These are phyloP conservation scores for Palloptera scutellata DNA, from an alignment of 2,888 invertebrate species.

Conservation along the genomic window DNA sequence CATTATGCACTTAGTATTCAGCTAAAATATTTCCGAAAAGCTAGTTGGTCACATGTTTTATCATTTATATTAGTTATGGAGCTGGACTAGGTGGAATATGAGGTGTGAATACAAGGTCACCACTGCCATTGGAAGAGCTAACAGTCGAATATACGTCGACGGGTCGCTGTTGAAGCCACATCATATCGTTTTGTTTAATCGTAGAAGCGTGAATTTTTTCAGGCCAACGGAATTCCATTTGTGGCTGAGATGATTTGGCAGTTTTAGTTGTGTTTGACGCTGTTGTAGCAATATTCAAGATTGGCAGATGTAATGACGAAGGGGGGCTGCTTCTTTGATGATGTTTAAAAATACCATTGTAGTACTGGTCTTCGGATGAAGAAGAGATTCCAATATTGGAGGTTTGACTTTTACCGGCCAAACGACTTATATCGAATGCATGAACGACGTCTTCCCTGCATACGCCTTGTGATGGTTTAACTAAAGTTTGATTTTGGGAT, in stretches of 20 bases:
- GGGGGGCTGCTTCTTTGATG: conserved; percentile 37
- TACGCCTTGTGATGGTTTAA: conserved; percentile 27
- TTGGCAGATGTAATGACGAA: conserved; percentile 36
- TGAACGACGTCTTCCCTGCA: conserved; percentile 46
- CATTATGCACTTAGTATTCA: conserved; percentile 39
- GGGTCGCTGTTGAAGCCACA: conserved; percentile 57
- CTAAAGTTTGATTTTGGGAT: conserved; percentile 20
- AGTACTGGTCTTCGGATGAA: conserved; percentile 40
- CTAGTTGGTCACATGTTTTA: conserved; percentile 64
- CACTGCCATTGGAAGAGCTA: conserved; percentile 63
- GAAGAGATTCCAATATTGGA: conserved; percentile 54
- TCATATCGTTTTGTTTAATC: conserved; percentile 62
- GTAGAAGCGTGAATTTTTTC: conserved; percentile 64
- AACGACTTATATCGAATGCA: conserved; percentile 64
- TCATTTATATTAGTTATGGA: conserved; percentile 65
- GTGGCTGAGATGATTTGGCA: conserved; percentile 35
- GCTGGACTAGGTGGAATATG: conserved; percentile 65
- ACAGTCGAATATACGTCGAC: conserved; percentile 55
- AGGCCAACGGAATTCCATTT: conserved; percentile 64
- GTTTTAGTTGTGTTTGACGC: neutral
- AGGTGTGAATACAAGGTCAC: conserved; percentile 58
- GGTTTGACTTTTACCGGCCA: conserved; percentile 65
- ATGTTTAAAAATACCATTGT: too few relatives aligned
- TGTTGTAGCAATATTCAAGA: conserved; percentile 21
- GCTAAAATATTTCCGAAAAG: conserved; percentile 57